A percentile compares a stretch with the other conserved stretches of the same genome.
Conservation (phyloP, 2,113 vertebrate species). For the Petrocephalus zakoni region DNA sequence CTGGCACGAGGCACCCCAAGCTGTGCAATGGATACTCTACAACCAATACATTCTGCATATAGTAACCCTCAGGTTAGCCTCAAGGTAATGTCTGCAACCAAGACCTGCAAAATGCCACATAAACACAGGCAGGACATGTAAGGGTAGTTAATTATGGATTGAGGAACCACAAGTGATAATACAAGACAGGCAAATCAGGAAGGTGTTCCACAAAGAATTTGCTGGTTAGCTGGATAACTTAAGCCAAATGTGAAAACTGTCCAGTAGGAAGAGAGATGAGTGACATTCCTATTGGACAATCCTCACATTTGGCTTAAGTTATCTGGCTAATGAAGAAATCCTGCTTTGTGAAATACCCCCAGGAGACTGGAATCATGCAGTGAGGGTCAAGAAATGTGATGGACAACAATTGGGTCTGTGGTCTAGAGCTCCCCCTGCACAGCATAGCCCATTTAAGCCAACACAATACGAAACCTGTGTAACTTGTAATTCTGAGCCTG, state of each 20-base stretch:
- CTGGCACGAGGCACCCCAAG: neutral
- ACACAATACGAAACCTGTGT: neutral
- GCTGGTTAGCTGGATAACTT: neutral
- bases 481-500: neutral
- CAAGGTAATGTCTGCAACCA: neutral
- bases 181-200: neutral
- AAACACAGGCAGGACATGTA: neutral
- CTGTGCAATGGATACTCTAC: neutral
- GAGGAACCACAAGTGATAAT: neutral
- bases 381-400: neutral
- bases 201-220: neutral
- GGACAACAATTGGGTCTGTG: neutral
- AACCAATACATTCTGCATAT: neutral
- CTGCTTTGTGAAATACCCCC: neutral
- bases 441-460: neutral
- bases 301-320: neutral
- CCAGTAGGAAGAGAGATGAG: neutral
- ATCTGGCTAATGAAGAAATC: neutral
- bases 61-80: neutral
- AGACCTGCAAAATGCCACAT: neutral
- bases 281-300: neutral
- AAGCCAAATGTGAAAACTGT: neutral
- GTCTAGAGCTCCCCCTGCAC: neutral
- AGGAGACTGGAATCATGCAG: neutral
- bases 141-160: neutral